Base-by-base conservation (phyloP, 2,113 vertebrate genomes). In the Platichthys flesus region DNA sequence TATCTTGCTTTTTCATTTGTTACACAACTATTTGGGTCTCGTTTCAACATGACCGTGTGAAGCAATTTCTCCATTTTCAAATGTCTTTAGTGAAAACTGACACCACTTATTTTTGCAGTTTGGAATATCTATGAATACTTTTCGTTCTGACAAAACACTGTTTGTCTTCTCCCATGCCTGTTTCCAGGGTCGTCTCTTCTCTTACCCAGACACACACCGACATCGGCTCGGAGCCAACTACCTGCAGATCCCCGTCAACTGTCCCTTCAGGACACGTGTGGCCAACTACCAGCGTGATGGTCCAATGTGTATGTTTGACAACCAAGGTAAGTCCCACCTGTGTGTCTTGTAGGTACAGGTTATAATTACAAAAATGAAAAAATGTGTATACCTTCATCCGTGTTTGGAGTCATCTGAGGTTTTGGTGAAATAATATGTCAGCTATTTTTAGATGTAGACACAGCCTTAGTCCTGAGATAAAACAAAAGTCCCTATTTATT, bases 141-240 rank as follows among this genome's bases (percentile, higher is more conserved):
- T 18, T 49, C 4, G 14, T 49, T 49, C 45, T 49, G 40, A 12
- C 3, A 9, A 7, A 31, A 37, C 23, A 4, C 10, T 26, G 54
- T 37, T 16, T 42, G 28, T 42, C 31, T 31, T 65, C 42, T 57
- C 23, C 5, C 9, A 78, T 85, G 47, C 18, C 47, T 87, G 69
- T 1, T 23, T 83, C 13, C 14, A 99, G 98, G 98, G 96, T 13
- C 97, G 97, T 20, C 97, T 99, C 23, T 99, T 99, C 73, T 67
- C 97, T 0, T 99, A 99, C 67, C 96, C 97, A 2, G 98, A 99
- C 88, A 99, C 98, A 2, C 98, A 99, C 14, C 92, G 97, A 5
- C 97, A 99, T 90, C 96, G 98, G 2, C 89, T 99, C 82, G 98
- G 98, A 7, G 94, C 97, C 23, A 99, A 99, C 92, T 99, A 98